These are phyloP conservation scores for Apogon hyalosoma DNA, from an alignment of 2,797 vertebrate genomes.

Conservation along the genomic window DNA sequence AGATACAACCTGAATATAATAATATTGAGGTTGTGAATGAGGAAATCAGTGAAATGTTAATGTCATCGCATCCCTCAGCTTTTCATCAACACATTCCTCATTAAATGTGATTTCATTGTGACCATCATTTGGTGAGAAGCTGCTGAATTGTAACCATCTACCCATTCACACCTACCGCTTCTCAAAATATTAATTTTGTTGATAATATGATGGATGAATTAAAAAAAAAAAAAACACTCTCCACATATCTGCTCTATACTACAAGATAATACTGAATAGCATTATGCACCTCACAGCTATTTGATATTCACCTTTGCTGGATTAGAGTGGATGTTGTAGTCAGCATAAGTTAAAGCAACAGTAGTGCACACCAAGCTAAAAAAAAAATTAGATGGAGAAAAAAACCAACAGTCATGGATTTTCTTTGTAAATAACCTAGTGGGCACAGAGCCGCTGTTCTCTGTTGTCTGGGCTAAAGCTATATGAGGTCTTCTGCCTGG, in stretches of 20 bases:
- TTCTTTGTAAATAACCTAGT: constrained; percentile 24
- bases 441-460: constrained; percentile 21
- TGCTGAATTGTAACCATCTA: constrained; percentile 1
- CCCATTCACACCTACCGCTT: constrained; percentile 15
- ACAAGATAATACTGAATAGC: background rate
- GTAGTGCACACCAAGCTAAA: too few species aligned
- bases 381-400: too few species aligned
- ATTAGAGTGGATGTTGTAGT: background rate
- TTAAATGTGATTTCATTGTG: background rate
- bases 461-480: constrained; percentile 31
- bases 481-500: constrained; percentile 19
- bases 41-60: background rate
- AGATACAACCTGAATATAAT: constrained; percentile 1
- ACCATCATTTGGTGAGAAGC: background rate
- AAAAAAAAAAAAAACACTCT: background rate
- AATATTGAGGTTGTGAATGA: background rate
- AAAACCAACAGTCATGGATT: background rate
- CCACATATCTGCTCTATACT: background rate
- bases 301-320: constrained; percentile 7
- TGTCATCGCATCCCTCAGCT: background rate
- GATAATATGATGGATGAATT: constrained; percentile 1
- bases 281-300: background rate
- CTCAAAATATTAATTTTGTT: background rate
- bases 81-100: background rate
- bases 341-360: constrained; percentile 4